These are phyloP conservation scores for Oostethus manadensis DNA, from an alignment of 2,113 vertebrate species.

Conservation along the genomic window DNA sequence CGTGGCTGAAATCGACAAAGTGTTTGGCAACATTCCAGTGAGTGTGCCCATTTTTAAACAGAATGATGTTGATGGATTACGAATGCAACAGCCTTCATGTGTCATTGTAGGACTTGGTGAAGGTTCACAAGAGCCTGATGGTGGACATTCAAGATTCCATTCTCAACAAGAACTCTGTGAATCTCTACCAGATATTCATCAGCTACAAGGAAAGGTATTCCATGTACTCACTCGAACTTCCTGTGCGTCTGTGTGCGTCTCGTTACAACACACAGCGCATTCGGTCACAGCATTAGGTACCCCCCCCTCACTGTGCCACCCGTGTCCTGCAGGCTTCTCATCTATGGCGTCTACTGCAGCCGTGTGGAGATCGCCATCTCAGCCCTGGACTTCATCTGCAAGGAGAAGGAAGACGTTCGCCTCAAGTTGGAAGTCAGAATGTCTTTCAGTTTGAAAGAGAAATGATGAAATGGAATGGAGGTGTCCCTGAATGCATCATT, in stretches of 20 bases:
- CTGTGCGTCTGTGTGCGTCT: neutral
- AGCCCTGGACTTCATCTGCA: constrained; percentile 82
- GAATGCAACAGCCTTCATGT: neutral
- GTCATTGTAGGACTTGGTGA: constrained; percentile 82
- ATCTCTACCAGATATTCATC: constrained; percentile 88
- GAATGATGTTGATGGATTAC: neutral
- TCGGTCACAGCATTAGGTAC: neutral
- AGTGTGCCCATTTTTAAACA: constrained; percentile 40
- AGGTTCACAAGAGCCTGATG: constrained; percentile 84
- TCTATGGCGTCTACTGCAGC: constrained; percentile 93
- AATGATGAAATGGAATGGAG: neutral
- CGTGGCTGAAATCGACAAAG: constrained; percentile 77
- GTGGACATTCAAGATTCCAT: constrained; percentile 86
- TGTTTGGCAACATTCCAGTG: constrained; percentile 90
- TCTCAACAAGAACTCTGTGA: constrained; percentile 83
- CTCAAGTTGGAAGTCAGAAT: constrained; percentile 83
- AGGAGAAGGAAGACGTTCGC: constrained; percentile 88
- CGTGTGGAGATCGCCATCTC: constrained; percentile 85
- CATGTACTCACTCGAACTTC: neutral
- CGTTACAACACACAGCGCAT: no score
- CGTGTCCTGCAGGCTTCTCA: constrained; percentile 73
- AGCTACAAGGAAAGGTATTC: constrained; percentile 88
- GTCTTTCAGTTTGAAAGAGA: neutral
- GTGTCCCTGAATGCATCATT: no score
- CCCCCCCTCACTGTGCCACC: no score